These are phyloP conservation scores for Pararge aegeria DNA, from an alignment of 1,140 invertebrate species.

Conservation along the genomic window DNA sequence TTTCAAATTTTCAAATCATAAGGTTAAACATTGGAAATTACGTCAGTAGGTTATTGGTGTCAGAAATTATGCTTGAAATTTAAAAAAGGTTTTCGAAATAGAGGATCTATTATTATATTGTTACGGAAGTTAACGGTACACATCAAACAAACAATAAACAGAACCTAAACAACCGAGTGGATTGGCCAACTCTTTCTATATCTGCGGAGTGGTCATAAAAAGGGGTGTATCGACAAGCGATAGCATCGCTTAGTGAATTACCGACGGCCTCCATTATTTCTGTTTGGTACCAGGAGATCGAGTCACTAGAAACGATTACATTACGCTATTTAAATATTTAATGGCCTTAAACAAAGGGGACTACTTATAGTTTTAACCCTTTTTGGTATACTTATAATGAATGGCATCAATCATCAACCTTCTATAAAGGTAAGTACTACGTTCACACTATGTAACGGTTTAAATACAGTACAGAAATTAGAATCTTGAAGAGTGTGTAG, in stretches of 20 bases:
- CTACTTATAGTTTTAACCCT: too few relatives aligned
- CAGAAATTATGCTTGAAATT: too few relatives aligned
- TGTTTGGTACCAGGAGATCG: slow-evolving; percentile 28
- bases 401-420: too few relatives aligned
- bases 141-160: slow-evolving; percentile 19
- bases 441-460: too few relatives aligned
- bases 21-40: too few relatives aligned
- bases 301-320: slow-evolving; percentile 29
- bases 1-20: too few relatives aligned
- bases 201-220: slow-evolving; percentile 63
- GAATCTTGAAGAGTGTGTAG: too few relatives aligned
- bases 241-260: slow-evolving; percentile 67
- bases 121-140: slow-evolving; percentile 20
- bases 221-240: slow-evolving; percentile 58
- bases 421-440: too few relatives aligned
- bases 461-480: too few relatives aligned
- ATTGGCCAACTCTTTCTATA: slow-evolving; percentile 54
- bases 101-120: background rate
- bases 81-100: background rate
- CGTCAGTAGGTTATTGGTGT: too few relatives aligned
- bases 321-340: background rate
- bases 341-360: background rate
- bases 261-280: slow-evolving; percentile 53
- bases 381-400: too few relatives aligned
- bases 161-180: slow-evolving; percentile 22